These are phyloP conservation scores for Rhyzopertha dominica DNA, from an alignment of 1,140 invertebrate genomes.

Conservation along the genomic window DNA sequence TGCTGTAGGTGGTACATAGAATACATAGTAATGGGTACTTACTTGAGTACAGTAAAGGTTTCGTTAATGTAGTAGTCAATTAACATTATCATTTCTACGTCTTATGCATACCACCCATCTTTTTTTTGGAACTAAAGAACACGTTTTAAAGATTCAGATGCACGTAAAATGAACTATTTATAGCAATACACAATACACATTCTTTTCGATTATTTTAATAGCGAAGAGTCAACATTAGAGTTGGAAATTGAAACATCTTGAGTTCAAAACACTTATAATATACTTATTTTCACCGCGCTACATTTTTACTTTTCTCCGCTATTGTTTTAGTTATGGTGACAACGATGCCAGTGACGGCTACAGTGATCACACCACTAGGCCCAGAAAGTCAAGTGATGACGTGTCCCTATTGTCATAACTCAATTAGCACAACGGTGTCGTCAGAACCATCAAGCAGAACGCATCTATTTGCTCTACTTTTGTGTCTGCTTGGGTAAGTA, in stretches of 20 bases:
- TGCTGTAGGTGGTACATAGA: too few species aligned
- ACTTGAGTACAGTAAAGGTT: too few species aligned
- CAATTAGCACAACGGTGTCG: slow-evolving; percentile 45
- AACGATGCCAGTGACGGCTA: slow-evolving; percentile 8
- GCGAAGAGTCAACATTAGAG: not conserved
- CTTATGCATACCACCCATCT: too few species aligned
- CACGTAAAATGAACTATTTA: too few species aligned
- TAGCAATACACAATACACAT: slow-evolving; percentile 19
- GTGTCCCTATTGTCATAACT: slow-evolving; percentile 50
- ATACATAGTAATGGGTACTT: too few species aligned
- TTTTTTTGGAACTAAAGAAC: too few species aligned
- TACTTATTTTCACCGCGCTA: slow-evolving; percentile 2
- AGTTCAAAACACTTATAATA: slow-evolving; percentile 2
- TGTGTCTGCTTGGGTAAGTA: slow-evolving; percentile 54
- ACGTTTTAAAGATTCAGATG: too few species aligned
- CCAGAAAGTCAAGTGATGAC: slow-evolving; percentile 43
- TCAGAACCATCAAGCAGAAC: slow-evolving; percentile 49
- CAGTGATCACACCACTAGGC: slow-evolving; percentile 33
- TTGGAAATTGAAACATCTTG: slow-evolving; percentile 3
- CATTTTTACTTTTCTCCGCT: not conserved
- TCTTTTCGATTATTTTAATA: not conserved
- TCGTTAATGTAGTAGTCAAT: too few species aligned
- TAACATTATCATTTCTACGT: too few species aligned
- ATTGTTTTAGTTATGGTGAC: not conserved
- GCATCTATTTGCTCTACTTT: slow-evolving; percentile 51